Evolutionary conservation across 1,140 invertebrate genomes (phyloP), one percentile per base, ranked within the genome.

Genomic region (Psilanteris sp.): DNA sequence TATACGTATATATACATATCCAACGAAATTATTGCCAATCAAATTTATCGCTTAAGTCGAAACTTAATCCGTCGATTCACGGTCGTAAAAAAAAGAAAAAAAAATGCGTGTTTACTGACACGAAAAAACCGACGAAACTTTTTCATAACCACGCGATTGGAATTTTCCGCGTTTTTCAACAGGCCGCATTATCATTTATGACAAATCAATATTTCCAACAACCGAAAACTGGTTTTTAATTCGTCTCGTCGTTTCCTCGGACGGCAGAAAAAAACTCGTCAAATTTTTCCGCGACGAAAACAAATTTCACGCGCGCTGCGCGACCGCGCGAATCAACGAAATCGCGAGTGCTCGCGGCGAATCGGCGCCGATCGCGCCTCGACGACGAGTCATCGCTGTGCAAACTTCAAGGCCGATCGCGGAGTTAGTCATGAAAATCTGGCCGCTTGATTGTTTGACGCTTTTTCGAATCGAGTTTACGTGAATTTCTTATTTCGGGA

Each of bases 371-470:
- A 24, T 55, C 11, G 48, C 34, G 57, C 72, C 79, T 75, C 70
- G 31, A 61, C 81, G 67, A 83, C 81, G 67, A 83, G 79, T 83
- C 83, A 81, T 81, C 79, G 71, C 75, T 52, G 82, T 75, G 57
- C 78, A 64, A 82, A 80, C 61, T 77, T 78, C 83, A 85, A 85
- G 83, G 83, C 54, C 37, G 83, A 83, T 50, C 37, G 57, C 11
- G 8, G 48, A 31, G 50, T 85, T 81, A 85, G 61, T 83, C 82
- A 85, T 77, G 71, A 78, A 81, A 84, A 82, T 83, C 77, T 72
- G 77, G 55, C 59, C 66, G 9, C 4, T 48, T 52, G 59, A 66
- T 39, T 34, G 44, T 68, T n/a, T 68, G 31, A 34, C 52, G 62
- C 32, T 48, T 62, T 68, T 44, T 43, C 48, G 32, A 68, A 70